Conservation (phyloP, 2,113 vertebrate species). For the Mobula birostris region DNA sequence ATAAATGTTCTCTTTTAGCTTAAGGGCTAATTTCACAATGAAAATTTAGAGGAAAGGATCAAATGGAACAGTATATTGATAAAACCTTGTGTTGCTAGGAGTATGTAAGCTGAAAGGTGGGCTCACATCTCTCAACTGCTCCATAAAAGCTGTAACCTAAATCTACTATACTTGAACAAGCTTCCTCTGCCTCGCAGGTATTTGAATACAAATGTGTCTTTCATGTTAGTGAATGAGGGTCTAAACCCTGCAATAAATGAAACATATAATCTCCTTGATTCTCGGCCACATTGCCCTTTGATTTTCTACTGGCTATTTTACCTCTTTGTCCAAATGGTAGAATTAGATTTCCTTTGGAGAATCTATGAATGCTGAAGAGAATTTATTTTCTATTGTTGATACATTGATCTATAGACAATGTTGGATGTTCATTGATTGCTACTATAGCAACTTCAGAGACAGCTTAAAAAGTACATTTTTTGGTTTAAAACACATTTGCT, state of each 20-base stretch:
- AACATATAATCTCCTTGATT: constrained; percentile 94
- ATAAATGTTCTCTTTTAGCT: neutral
- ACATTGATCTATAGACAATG: constrained; percentile 3
- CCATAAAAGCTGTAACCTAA: constrained; percentile 62
- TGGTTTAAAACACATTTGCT: neutral
- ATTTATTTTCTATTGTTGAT: constrained; percentile 36
- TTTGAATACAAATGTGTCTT: constrained; percentile 83
- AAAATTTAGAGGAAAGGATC: constrained; percentile 1
- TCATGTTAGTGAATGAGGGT: constrained; percentile 77
- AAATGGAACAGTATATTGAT: constrained; percentile 46
- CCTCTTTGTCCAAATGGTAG: constrained; percentile 72
- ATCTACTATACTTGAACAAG: constrained; percentile 60
- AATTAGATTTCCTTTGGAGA: constrained; percentile 80
- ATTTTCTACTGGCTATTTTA: constrained; percentile 75
- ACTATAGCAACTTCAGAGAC: constrained; percentile 1
- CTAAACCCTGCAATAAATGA: constrained; percentile 86
- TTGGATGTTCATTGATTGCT: constrained; percentile 16
- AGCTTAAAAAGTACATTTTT: neutral
- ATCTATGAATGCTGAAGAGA: constrained; percentile 66
- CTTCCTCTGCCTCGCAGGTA: constrained; percentile 65
- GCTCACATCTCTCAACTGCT: constrained; percentile 61
- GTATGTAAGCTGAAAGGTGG: constrained; percentile 60
- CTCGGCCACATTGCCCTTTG: constrained; percentile 75
- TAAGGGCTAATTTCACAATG: neutral
- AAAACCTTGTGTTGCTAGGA: constrained; percentile 50